These are phyloP conservation scores for Pogonomyrmex californicus DNA, from an alignment of 1,140 invertebrate species.

Conservation along the genomic window DNA sequence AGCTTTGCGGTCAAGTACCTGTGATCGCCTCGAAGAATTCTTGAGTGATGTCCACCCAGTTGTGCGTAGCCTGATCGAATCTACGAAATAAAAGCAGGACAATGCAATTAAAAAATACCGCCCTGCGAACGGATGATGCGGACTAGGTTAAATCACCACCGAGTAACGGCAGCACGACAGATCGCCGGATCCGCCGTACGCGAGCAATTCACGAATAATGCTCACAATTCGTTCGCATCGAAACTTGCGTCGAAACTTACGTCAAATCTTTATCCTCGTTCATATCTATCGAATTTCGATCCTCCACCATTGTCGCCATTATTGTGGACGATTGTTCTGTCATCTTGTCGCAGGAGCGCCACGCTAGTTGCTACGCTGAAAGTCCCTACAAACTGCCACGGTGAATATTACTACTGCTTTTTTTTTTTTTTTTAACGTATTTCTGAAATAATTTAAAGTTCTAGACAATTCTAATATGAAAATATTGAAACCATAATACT, in stretches of 20 bases:
- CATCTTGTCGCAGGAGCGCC: slow-evolving; percentile 30
- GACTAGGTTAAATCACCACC: slow-evolving; percentile 60
- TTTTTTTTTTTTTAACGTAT: too few relatives aligned
- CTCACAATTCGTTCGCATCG: neutral
- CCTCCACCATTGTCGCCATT: slow-evolving; percentile 82
- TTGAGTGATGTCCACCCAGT: slow-evolving; percentile 93
- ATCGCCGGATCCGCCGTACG: neutral
- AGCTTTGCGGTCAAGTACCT: slow-evolving; percentile 86
- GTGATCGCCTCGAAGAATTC: slow-evolving; percentile 92
- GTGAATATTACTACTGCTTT: too few relatives aligned
- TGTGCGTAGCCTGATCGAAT: slow-evolving; percentile 87
- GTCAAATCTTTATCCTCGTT: slow-evolving; percentile 82
- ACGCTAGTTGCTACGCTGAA: neutral
- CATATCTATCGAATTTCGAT: slow-evolving; percentile 82
- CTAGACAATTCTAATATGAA: too few relatives aligned
- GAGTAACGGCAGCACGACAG: neutral
- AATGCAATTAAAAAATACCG: slow-evolving; percentile 67
- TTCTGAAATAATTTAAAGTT: too few relatives aligned
- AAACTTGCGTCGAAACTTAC: slow-evolving; percentile 82
- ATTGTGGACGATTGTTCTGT: slow-evolving; percentile 68
- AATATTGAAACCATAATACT: too few relatives aligned
- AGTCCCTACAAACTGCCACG: neutral
- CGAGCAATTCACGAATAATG: neutral
- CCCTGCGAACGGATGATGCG: slow-evolving; percentile 29
- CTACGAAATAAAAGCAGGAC: slow-evolving; percentile 74